Base-by-base conservation (phyloP, 2,888 invertebrate genomes). In the Terebella lapidaria region DNA sequence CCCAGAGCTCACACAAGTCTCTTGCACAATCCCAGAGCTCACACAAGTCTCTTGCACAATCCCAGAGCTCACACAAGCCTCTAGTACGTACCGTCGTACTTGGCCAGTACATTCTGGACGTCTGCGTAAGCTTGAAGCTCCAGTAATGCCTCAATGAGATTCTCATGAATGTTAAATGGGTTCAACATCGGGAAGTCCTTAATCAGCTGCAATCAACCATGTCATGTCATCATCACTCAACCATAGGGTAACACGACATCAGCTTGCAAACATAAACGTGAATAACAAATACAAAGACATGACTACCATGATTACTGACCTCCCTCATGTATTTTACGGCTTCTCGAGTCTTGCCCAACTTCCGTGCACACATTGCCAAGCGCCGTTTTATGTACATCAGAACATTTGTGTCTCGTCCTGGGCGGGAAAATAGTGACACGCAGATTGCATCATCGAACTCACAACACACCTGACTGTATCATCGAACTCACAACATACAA, bases 101-200 rank as follows among this genome's bases (percentile, higher is more conserved):
- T 91, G 22, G 92, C 91, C 65, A 94, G 82, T 22, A 94, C 90
- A 42, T 92, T 91, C 81, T 94, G 94, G 53, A 93, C 96, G 83
- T 97, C 97, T 2, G 94, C 92, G 80, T 94, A 97, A 0, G 92
- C 92, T 81, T 94, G 94, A 87, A 94, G 90, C 83, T 96, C 96
- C 59, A 97, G 83, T 70, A 96, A 83, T 58, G 91, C 91, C 84
- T 97, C 97, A 71, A 97, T 92, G 68, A 97, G 85, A 83, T 96
- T 96, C 84, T 97, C 97, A 77, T 94, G 94, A 69, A 94, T 90
- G 78, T 92, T 91, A 65, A 95, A 85, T 65, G 94, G 89, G 79
- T 90, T 92, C 87, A 95, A 89, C 72, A 94, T 91, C 15, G 95
- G 94, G 71, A 94, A 94, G 84, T 97, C 96, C 83, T 96, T 95